Evolutionary conservation across 2,113 vertebrate genomes (phyloP).

Genomic region (Bufo bufo): DNA sequence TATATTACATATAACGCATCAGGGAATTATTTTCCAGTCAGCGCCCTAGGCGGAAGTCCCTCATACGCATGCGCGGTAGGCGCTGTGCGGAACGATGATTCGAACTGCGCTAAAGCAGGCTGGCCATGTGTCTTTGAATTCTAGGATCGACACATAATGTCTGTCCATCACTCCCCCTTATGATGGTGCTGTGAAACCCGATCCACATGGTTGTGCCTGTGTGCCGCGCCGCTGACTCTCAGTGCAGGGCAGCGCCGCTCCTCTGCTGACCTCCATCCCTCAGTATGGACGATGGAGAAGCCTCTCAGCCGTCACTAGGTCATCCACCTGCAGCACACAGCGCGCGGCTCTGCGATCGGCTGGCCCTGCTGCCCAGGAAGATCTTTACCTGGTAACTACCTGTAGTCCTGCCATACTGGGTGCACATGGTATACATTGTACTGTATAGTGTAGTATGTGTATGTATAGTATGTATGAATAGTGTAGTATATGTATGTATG

Average conservation of each 20-base stretch:
- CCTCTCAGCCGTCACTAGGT: constrained; percentile 5
- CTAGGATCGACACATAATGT: neutral
- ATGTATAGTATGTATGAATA: too few species aligned
- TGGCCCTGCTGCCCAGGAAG: neutral
- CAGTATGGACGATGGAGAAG: constrained; percentile 44
- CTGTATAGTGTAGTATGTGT: too few species aligned
- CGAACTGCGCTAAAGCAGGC: neutral
- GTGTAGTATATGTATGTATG: too few species aligned
- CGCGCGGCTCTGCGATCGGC: neutral
- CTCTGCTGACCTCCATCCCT: neutral
- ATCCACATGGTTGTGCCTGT: constrained; percentile 2
- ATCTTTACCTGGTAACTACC: constrained; percentile 41
- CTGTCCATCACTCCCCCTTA: neutral
- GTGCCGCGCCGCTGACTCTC: neutral
- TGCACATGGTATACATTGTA: too few species aligned
- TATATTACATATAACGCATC: too few species aligned
- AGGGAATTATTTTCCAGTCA: too few species aligned
- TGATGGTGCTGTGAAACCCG: neutral
- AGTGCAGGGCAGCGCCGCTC: neutral
- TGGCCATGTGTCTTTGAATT: neutral
- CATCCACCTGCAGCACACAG: neutral
- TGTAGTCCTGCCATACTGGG: neutral
- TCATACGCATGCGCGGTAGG: neutral
- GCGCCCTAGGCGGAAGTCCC: neutral
- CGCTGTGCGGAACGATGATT: neutral